Evolutionary conservation across 2,888 invertebrate genomes (phyloP).

Genomic region (Zootermopsis nevadensis): DNA sequence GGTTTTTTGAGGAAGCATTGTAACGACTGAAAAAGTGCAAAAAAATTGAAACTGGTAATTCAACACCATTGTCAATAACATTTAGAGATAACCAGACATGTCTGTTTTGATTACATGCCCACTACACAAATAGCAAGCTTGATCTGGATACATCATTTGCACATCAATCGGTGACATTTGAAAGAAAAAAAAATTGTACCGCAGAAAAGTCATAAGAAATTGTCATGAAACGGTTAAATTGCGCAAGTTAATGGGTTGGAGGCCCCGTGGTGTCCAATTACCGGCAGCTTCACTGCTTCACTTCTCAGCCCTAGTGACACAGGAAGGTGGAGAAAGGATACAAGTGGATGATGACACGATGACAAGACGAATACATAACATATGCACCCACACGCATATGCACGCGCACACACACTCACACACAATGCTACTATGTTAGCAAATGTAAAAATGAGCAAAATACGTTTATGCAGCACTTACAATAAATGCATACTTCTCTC

Average conservation of each 20-base stretch:
- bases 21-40: no score
- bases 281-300: not conserved
- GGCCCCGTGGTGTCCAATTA: not conserved
- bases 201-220: no score
- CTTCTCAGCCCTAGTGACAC: not conserved
- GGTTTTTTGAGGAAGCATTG: no score
- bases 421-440: slow-evolving; percentile 23
- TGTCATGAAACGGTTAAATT: no score
- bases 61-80: no score
- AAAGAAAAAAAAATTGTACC: no score
- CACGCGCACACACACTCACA: slow-evolving; percentile 13
- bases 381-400: not conserved
- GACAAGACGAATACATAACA: not conserved
- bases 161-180: no score
- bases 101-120: no score
- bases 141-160: no score
- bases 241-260: not conserved
- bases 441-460: slow-evolving; percentile 43
- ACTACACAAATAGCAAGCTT: no score
- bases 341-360: slow-evolving; percentile 2
- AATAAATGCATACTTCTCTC: not conserved
- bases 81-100: no score
- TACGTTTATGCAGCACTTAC: slow-evolving; percentile 27
- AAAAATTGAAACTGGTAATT: no score
- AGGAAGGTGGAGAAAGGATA: not conserved